phyloP scores from a whole-genome alignment of 2,113 vertebrate species.

The Ranitomeya imitator region DNA sequence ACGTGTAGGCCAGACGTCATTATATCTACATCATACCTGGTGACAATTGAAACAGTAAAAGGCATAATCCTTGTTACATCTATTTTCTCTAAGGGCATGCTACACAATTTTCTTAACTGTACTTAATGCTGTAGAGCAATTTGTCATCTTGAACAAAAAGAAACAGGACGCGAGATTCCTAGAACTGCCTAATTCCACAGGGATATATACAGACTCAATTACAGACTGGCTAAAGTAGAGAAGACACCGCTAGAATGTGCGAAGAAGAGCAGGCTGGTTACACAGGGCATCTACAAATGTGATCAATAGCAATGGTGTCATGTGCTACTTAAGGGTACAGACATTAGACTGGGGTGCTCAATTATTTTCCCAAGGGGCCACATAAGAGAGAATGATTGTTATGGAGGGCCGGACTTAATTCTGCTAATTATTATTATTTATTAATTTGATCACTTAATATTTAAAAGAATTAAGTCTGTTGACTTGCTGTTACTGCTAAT shows the following conservation, averaged over 20 bases:
- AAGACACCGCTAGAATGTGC: neutral
- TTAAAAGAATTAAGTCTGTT: too few species aligned
- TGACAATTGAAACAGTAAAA: neutral
- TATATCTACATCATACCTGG: neutral
- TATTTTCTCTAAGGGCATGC: neutral
- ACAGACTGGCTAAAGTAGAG: neutral
- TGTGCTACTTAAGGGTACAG: neutral
- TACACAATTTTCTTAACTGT: neutral
- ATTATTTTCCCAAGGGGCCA: too few species aligned
- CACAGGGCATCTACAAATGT: neutral
- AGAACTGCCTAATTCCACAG: neutral
- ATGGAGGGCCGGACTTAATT: too few species aligned
- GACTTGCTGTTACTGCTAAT: too few species aligned
- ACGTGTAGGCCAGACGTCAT: neutral
- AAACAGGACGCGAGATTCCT: neutral
- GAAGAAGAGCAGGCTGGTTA: neutral
- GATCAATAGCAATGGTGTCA: neutral
- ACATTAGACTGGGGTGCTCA: too few species aligned
- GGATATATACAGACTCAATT: neutral
- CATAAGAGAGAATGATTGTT: too few species aligned
- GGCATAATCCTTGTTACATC: neutral
- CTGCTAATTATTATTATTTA: too few species aligned
- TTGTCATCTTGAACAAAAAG: neutral
- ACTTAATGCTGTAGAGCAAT: neutral
- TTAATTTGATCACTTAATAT: too few species aligned